A percentile compares a stretch with the other conserved stretches of the same genome.
Evolutionary conservation across 2,888 invertebrate species (phyloP).

Genomic region (Eledone cirrhosa): DNA sequence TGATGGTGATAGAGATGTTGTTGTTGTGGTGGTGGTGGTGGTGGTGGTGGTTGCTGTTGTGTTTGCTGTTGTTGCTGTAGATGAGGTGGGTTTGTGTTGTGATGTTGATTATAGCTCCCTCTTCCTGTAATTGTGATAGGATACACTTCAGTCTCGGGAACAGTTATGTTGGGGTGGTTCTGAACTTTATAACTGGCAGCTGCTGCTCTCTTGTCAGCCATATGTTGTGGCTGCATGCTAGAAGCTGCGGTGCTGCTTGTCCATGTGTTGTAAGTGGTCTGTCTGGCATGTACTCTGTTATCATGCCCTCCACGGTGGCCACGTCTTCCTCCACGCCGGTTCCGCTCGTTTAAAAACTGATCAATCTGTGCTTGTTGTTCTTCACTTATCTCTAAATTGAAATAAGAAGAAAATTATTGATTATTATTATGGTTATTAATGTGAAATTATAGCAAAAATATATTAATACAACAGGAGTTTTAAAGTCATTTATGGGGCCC

Average conservation of each 20-base stretch:
- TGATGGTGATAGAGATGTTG: slow-evolving; percentile 12
- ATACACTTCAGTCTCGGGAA: neutral
- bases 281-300: neutral
- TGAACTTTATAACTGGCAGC: neutral
- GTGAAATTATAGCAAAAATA: too few relatives aligned
- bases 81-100: neutral
- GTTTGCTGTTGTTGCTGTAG: neutral
- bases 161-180: neutral
- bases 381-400: slow-evolving; percentile 35
- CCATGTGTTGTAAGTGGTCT: neutral
- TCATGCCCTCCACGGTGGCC: slow-evolving; percentile 24
- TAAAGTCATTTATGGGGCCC: too few relatives aligned
- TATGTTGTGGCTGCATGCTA: neutral
- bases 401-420: neutral
- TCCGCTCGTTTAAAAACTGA: slow-evolving; percentile 31
- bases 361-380: slow-evolving; percentile 34
- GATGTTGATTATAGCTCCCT: slow-evolving; percentile 11
- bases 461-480: too few relatives aligned
- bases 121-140: neutral
- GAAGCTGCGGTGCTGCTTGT: neutral
- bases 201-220: neutral
- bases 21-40: slow-evolving; percentile 5
- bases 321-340: slow-evolving; percentile 30
- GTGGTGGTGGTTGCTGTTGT: slow-evolving; percentile 20
- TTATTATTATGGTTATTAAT: too few relatives aligned